Evolutionary conservation across 2,797 vertebrate species (phyloP).

Genomic region (Hydrophis major): DNA sequence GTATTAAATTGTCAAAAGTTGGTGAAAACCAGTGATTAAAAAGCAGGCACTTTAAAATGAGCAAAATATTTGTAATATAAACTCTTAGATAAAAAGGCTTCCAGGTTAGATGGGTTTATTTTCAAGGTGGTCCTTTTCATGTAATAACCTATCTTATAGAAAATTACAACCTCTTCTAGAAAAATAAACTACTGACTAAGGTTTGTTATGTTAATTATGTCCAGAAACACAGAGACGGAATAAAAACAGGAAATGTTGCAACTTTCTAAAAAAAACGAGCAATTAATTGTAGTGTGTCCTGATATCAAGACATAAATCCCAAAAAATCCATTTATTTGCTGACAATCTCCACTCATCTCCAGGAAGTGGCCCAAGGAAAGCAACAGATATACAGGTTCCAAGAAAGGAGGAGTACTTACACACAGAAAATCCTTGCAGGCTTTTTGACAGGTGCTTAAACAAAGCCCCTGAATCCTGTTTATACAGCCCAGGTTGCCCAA

Average conservation of each 20-base stretch:
- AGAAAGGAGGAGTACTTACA: conserved; percentile 40
- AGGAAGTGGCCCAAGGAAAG: conserved; percentile 37
- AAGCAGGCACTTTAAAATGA: neutral
- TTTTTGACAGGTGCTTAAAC: conserved; percentile 35
- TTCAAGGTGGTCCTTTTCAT: neutral
- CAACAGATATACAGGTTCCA: conserved; percentile 35
- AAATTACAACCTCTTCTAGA: neutral
- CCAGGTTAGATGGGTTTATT: neutral
- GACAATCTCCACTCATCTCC: conserved; percentile 27
- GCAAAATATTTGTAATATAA: neutral
- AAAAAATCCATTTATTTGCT: conserved; percentile 28
- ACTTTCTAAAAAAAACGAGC: conserved; percentile 12
- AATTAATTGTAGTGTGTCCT: conserved; percentile 26
- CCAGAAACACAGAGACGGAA: neutral
- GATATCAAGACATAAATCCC: neutral
- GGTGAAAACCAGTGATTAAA: neutral
- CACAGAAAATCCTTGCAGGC: conserved; percentile 29
- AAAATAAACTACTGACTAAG: neutral
- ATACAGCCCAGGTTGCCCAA: conserved; percentile 1
- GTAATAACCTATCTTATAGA: neutral
- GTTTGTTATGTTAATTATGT: neutral
- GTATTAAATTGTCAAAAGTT: neutral
- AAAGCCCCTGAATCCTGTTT: conserved; percentile 25
- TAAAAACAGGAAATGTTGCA: conserved; percentile 16
- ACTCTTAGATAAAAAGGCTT: neutral